Conservation (phyloP, 2,888 invertebrate genomes). For the Drosophila atroscutellata region DNA sequence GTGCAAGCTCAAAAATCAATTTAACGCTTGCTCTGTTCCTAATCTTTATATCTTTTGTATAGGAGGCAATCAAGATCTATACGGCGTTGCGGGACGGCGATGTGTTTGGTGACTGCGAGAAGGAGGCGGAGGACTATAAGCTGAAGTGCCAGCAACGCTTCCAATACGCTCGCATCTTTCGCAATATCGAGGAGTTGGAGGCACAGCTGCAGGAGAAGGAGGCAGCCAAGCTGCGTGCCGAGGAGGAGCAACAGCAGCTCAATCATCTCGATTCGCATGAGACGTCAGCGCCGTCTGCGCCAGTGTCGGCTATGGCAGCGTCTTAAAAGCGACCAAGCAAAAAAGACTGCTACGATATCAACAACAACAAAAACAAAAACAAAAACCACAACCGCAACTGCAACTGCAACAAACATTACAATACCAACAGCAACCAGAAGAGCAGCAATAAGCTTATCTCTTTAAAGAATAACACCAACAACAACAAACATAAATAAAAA, state of each 20-base stretch:
- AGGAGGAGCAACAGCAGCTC: constrained; percentile 68
- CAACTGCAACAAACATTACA: constrained; percentile 30
- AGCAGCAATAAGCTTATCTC: constrained; percentile 34
- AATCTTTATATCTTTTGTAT: constrained; percentile 51
- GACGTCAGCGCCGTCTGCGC: constrained; percentile 33
- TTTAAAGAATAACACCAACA: constrained; percentile 30
- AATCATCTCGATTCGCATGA: constrained; percentile 70
- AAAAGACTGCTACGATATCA: constrained; percentile 37
- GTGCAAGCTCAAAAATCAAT: neutral
- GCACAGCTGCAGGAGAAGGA: constrained; percentile 73
- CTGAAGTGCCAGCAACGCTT: constrained; percentile 90
- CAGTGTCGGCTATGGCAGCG: constrained; percentile 46
- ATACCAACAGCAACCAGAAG: constrained; percentile 14
- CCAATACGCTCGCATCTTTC: constrained; percentile 92
- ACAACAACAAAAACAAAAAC: constrained; percentile 7
- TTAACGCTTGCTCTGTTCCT: neutral
- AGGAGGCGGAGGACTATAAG: constrained; percentile 89
- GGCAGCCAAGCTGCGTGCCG: constrained; percentile 72
- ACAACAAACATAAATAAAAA: constrained; percentile 34
- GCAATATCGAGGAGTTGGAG: constrained; percentile 80
- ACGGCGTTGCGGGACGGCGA: constrained; percentile 90
- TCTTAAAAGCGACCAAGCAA: constrained; percentile 60
- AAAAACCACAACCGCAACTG: constrained; percentile 39
- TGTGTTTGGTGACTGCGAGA: constrained; percentile 91
- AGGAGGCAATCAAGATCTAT: constrained; percentile 93